phyloP scores from a whole-genome alignment of 2,888 invertebrate genomes.

The Diarsia dahlii region DNA sequence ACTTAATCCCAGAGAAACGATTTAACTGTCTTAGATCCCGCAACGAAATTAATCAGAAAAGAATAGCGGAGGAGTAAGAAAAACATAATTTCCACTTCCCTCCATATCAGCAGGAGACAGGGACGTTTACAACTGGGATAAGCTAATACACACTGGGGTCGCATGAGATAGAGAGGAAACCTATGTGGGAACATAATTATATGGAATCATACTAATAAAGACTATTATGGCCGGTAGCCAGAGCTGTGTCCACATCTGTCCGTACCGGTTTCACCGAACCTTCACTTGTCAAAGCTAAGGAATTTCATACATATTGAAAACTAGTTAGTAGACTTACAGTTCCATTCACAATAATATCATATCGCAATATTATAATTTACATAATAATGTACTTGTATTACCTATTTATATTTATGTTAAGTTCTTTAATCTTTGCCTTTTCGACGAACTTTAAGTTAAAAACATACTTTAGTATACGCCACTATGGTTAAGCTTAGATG shows the following conservation, averaged over 20 bases:
- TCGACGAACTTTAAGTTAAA: constrained; percentile 49
- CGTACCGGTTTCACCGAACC: background rate
- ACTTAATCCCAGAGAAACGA: too few relatives aligned
- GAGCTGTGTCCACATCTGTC: background rate
- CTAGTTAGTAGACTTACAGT: constrained; percentile 38
- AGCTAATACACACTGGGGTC: too few relatives aligned
- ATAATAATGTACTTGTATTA: constrained; percentile 69
- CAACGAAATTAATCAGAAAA: too few relatives aligned
- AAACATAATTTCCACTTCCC: too few relatives aligned
- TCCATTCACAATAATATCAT: constrained; percentile 71
- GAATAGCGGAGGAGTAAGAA: too few relatives aligned
- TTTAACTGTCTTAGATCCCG: too few relatives aligned
- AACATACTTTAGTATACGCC: constrained; percentile 55
- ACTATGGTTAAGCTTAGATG: background rate
- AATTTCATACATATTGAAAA: constrained; percentile 52
- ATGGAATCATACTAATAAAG: too few relatives aligned
- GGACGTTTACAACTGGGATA: too few relatives aligned
- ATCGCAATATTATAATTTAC: constrained; percentile 70
- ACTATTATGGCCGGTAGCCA: background rate
- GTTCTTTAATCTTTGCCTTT: constrained; percentile 78
- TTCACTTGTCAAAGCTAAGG: constrained; percentile 38
- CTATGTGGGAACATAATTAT: background rate
- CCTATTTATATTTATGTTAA: constrained; percentile 73
- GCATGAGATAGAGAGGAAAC: background rate
- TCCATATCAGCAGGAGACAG: too few relatives aligned